These are phyloP conservation scores for Caenorhabditis angaria DNA, from an alignment of 2,888 invertebrate genomes.

Conservation along the genomic window DNA sequence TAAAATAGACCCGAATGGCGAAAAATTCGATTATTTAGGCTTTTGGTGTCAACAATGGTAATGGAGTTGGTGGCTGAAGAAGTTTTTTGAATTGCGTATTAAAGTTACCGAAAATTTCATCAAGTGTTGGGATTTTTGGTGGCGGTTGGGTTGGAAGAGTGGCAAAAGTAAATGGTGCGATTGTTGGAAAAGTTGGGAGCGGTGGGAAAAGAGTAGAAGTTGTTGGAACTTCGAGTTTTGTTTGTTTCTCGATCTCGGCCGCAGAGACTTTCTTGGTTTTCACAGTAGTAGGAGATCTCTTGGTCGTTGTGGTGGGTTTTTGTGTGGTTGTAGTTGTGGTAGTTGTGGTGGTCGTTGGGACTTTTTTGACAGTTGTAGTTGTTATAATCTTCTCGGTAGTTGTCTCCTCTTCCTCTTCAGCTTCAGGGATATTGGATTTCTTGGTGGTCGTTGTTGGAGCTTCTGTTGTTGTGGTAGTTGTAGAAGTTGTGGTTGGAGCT, in stretches of 20 bases:
- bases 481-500: conserved; percentile 16
- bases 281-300: conserved; percentile 17
- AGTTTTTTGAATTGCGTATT: conserved; percentile 41
- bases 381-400: conserved; percentile 1
- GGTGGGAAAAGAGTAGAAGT: conserved; percentile 36
- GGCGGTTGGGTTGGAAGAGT: conserved; percentile 34
- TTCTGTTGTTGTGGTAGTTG: conserved; percentile 24
- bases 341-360: conserved; percentile 8
- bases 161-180: conserved; percentile 37
- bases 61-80: conserved; percentile 31
- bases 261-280: conserved; percentile 16
- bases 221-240: conserved; percentile 29
- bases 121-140: conserved; percentile 40
- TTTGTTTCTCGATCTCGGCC: conserved; percentile 35
- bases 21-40: neutral
- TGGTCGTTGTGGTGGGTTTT: neutral
- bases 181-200: conserved; percentile 35
- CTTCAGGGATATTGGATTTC: neutral
- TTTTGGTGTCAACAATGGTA: conserved; percentile 11
- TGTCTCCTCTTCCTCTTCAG: conserved; percentile 1
- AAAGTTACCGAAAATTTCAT: conserved; percentile 38
- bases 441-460: conserved; percentile 9
- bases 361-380: conserved; percentile 5
- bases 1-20: neutral
- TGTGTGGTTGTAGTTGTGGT: neutral